Evolutionary conservation across 2,888 invertebrate species (phyloP).

Genomic region (Prosapia bicincta): DNA sequence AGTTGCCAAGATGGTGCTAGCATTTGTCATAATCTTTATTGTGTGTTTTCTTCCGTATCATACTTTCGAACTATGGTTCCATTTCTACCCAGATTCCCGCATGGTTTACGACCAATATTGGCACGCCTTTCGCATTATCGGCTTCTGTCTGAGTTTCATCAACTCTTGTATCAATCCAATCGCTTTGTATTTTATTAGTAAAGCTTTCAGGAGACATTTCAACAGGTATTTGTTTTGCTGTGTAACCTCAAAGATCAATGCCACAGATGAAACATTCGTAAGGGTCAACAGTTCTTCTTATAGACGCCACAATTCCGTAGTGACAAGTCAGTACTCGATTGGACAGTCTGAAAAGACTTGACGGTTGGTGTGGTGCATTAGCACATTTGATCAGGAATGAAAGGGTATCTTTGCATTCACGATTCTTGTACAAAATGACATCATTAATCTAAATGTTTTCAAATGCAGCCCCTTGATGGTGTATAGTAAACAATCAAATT

Average conservation of each 20-base stretch:
- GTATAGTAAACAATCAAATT: no score
- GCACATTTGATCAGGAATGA: neutral
- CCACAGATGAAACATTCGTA: slow-evolving; percentile 31
- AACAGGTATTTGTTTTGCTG: slow-evolving; percentile 86
- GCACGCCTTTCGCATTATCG: slow-evolving; percentile 73
- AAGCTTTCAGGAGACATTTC: slow-evolving; percentile 69
- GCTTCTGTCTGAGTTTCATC: slow-evolving; percentile 81
- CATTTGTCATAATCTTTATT: slow-evolving; percentile 87
- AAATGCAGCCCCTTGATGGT: no score
- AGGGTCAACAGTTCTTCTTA: slow-evolving; percentile 37
- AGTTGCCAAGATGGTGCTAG: slow-evolving; percentile 82
- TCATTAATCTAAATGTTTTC: no score
- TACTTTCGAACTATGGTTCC: slow-evolving; percentile 81
- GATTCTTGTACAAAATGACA: no score
- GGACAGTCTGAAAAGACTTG: slow-evolving; percentile 31
- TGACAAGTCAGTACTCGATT: slow-evolving; percentile 35
- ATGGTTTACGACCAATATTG: slow-evolving; percentile 70
- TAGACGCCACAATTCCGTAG: slow-evolving; percentile 38
- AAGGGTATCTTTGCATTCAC: no score
- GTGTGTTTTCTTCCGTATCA: slow-evolving; percentile 84
- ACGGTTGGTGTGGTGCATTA: slow-evolving; percentile 22
- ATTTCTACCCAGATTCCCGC: slow-evolving; percentile 63
- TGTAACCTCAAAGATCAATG: slow-evolving; percentile 19
- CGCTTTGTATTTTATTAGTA: slow-evolving; percentile 83
- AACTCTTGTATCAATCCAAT: slow-evolving; percentile 91